These are phyloP conservation scores for Cebus imitator DNA, from an alignment of 2,113 vertebrate genomes.

Conservation along the genomic window DNA sequence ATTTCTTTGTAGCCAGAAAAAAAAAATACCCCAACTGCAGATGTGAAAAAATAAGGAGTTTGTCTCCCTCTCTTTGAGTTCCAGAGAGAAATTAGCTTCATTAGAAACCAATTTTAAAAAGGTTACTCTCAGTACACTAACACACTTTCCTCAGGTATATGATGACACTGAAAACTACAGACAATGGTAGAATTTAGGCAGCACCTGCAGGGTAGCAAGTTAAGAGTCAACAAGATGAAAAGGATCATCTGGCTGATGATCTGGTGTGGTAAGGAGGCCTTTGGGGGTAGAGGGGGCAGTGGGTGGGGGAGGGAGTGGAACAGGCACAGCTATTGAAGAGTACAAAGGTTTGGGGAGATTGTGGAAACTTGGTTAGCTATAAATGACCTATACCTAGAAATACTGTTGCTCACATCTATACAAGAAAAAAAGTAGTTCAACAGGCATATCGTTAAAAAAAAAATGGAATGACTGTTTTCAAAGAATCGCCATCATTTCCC, in stretches of 20 bases:
- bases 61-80: slow-evolving; percentile 36
- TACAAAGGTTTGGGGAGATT: not conserved
- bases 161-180: not conserved
- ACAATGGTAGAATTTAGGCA: not conserved
- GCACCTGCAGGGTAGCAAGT: not conserved
- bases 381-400: not conserved
- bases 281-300: not conserved
- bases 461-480: not conserved
- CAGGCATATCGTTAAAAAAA: not conserved
- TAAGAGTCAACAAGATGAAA: not conserved
- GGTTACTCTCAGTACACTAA: not conserved
- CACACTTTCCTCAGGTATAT: not conserved
- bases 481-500: not conserved
- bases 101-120: not conserved
- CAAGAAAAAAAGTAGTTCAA: not conserved
- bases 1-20: not conserved
- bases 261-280: accelerated
- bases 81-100: not conserved
- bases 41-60: not conserved
- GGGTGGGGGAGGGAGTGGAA: accelerated
- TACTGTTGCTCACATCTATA: not conserved
- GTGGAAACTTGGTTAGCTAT: not conserved
- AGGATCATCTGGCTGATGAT: slow-evolving; percentile 1
- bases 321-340: not conserved
- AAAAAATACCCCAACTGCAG: not conserved